A percentile compares a stretch with the other conserved stretches of the same genome.
phyloP scores from a whole-genome alignment of 2,113 vertebrate species.

The Coptodon rendalli region DNA sequence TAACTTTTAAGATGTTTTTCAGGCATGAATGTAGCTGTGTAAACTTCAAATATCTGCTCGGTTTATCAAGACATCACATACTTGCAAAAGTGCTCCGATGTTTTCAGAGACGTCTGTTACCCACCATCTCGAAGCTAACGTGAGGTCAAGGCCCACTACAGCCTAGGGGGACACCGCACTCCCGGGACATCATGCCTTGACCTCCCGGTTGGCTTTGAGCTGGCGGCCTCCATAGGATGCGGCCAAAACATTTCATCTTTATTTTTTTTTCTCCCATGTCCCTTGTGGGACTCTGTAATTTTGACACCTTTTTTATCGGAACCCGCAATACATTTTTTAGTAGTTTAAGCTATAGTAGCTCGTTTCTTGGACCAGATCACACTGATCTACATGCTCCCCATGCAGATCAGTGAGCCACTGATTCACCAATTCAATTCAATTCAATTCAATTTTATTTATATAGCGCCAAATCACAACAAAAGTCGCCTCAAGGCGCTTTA shows the following conservation, averaged over 20 bases:
- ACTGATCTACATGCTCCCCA: no score
- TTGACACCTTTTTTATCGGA: neutral
- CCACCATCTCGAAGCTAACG: neutral
- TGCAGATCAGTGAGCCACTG: neutral
- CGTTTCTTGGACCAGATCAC: neutral
- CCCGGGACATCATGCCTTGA: fast-evolving
- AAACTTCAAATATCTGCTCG: neutral
- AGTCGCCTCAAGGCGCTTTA: no score
- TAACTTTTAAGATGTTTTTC: neutral
- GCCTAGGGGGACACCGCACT: neutral
- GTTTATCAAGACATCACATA: neutral
- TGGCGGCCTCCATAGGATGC: neutral
- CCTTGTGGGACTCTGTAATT: neutral
- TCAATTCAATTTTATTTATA: no score
- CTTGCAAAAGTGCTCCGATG: neutral
- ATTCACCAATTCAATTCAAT: no score
- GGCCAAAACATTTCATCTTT: neutral
- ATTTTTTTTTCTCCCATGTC: neutral
- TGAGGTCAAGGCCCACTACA: neutral
- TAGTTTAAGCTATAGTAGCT: neutral
- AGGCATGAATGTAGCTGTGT: neutral
- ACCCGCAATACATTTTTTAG: fast-evolving
- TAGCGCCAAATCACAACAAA: no score
- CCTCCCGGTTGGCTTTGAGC: neutral
- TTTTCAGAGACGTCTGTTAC: neutral